Conservation (phyloP, 2,888 invertebrate species). For the Ormyrus labotus region DNA sequence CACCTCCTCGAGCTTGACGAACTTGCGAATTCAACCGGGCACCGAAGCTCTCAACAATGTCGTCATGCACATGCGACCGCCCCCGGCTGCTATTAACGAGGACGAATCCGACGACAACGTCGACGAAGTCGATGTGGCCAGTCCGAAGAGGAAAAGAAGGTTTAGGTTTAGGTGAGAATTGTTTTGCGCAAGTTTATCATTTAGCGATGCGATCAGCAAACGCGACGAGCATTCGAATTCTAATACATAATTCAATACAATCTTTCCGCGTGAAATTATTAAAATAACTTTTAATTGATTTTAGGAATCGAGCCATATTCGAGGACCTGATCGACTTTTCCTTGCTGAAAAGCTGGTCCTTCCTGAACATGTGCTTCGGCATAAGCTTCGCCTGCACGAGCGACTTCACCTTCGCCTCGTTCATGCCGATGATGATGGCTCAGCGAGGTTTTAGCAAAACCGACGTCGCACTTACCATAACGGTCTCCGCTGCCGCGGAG, state of each 20-base stretch:
- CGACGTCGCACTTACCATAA: slow-evolving; percentile 83
- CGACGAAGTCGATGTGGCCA: slow-evolving; percentile 9
- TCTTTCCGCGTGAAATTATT: too few species aligned
- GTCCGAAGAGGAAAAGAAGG: slow-evolving; percentile 19
- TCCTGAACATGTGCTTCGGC: slow-evolving; percentile 83
- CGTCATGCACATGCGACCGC: slow-evolving; percentile 40
- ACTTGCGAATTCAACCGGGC: slow-evolving; percentile 64
- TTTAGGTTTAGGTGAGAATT: slow-evolving; percentile 33
- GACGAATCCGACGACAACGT: slow-evolving; percentile 36
- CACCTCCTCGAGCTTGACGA: slow-evolving; percentile 70
- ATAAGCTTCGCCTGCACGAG: slow-evolving; percentile 83
- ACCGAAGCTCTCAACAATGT: slow-evolving; percentile 59
- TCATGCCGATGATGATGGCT: slow-evolving; percentile 82
- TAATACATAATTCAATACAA: background rate
- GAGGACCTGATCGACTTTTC: slow-evolving; percentile 69
- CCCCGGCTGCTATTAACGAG: slow-evolving; percentile 38
- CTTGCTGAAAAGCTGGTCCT: slow-evolving; percentile 69
- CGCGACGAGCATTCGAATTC: background rate
- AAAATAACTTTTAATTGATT: background rate
- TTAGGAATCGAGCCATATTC: slow-evolving; percentile 57
- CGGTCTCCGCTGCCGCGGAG: slow-evolving; percentile 84
- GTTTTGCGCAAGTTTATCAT: too few species aligned
- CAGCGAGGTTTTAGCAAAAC: slow-evolving; percentile 78
- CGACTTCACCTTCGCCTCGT: slow-evolving; percentile 83
- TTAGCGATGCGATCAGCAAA: too few species aligned